phyloP scores from a whole-genome alignment of 2,888 invertebrate genomes.

The Dynastes hyllus region DNA sequence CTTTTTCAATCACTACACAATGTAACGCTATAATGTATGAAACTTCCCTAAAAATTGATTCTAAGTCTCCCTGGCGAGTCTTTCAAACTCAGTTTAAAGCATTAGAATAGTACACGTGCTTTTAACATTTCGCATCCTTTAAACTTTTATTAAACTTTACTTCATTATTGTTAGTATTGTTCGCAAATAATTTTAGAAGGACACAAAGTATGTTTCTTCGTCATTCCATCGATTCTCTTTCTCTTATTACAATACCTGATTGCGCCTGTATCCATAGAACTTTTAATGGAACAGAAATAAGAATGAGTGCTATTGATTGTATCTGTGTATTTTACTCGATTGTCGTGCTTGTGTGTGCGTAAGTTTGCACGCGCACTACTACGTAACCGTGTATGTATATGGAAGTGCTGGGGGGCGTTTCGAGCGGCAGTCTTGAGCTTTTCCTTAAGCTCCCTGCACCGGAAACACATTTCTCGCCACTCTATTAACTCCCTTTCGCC shows the following conservation, averaged over 20 bases:
- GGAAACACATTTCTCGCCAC: constrained; percentile 50
- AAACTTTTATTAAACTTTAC: neutral
- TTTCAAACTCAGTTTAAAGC: no score
- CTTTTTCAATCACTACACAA: no score
- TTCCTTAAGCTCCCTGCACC: constrained; percentile 46
- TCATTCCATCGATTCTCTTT: neutral
- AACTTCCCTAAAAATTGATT: no score
- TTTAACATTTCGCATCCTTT: neutral
- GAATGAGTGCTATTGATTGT: constrained; percentile 44
- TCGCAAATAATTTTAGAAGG: constrained; percentile 15
- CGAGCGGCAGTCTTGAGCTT: constrained; percentile 37
- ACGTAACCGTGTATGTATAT: neutral
- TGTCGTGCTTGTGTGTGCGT: constrained; percentile 5
- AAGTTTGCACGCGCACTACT: neutral
- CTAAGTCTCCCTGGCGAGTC: no score
- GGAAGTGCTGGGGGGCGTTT: neutral
- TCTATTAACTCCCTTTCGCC: constrained; percentile 57
- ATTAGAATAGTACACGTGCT: no score
- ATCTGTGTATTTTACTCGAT: neutral
- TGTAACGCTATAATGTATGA: no score
- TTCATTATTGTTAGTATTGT: constrained; percentile 19
- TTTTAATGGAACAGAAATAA: constrained; percentile 50
- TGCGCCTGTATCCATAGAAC: constrained; percentile 13
- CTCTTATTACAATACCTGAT: constrained; percentile 20
- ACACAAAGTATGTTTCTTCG: neutral